Percentiles rank a stretch among this genome's conserved stretches.
phyloP scores from a whole-genome alignment of 2,797 vertebrate genomes.

The Peromyscus melanophrys region DNA sequence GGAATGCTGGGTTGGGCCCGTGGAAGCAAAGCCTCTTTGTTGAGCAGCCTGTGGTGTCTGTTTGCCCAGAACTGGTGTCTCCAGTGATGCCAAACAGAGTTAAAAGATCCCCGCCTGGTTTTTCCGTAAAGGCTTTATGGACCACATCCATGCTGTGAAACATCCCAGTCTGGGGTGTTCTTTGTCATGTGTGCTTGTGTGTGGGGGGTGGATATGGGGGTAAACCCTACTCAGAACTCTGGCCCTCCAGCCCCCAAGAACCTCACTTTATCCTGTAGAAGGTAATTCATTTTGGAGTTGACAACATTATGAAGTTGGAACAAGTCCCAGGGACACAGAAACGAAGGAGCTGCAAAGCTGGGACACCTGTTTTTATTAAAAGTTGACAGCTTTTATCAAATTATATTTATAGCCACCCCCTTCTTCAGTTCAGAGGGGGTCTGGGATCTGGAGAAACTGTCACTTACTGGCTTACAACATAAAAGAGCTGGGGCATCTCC shows the following conservation, averaged over 20 bases:
- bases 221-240: background rate
- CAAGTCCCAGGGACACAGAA: constrained; percentile 67
- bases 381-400: constrained; percentile 77
- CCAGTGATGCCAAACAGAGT: background rate
- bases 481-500: background rate
- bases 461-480: background rate
- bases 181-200: background rate
- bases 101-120: background rate
- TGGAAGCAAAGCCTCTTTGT: background rate
- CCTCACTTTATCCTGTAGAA: constrained; percentile 44
- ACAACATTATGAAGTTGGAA: constrained; percentile 77
- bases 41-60: background rate
- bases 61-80: background rate
- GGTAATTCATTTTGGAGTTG: constrained; percentile 70
- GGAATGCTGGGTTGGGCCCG: background rate
- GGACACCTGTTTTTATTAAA: constrained; percentile 80
- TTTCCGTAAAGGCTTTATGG: background rate
- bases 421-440: background rate
- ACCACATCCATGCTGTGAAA: background rate
- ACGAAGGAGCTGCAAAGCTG: constrained; percentile 54
- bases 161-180: background rate
- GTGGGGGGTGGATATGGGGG: too few relatives aligned
- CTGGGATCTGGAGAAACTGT: background rate
- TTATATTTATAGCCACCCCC: constrained; percentile 36
- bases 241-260: background rate